phyloP scores from a whole-genome alignment of 2,113 vertebrate species.

The Lynx canadensis region DNA sequence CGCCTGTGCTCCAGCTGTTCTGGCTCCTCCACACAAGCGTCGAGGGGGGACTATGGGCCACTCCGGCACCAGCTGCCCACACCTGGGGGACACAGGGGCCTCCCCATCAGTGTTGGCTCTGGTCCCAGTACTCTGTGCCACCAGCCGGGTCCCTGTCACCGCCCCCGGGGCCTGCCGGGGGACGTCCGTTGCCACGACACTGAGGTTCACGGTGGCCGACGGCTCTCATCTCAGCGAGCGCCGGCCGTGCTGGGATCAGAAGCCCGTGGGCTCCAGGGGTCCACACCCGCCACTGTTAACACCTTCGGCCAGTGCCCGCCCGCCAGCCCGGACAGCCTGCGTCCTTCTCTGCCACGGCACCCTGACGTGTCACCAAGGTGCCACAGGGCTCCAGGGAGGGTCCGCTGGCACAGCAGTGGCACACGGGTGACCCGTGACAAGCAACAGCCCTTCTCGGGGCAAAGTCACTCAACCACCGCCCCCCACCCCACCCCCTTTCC shows the following conservation, averaged over 20 bases:
- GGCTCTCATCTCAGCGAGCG: rapidly evolving
- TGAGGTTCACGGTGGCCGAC: neutral
- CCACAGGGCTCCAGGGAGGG: neutral
- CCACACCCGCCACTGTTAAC: rapidly evolving
- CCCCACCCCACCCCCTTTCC: neutral
- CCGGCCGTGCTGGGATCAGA: neutral
- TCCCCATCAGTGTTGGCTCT: rapidly evolving
- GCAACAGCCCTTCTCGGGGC: neutral
- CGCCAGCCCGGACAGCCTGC: rapidly evolving
- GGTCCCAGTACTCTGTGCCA: neutral
- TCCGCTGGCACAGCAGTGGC: rapidly evolving
- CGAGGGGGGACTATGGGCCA: conserved; percentile 93
- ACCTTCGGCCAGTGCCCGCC: rapidly evolving
- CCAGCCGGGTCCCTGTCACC: too few species aligned
- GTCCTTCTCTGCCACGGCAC: rapidly evolving
- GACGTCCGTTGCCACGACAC: neutral
- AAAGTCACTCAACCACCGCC: rapidly evolving
- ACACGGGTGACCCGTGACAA: too few species aligned
- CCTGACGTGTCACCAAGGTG: neutral
- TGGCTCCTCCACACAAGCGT: conserved; percentile 97
- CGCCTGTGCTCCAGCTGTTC: conserved; percentile 93
- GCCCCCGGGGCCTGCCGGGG: too few species aligned
- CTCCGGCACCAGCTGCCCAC: conserved; percentile 93
- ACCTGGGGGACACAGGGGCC: conserved; percentile 85
- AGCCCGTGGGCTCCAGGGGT: neutral